These are phyloP conservation scores for Trachurus trachurus DNA, from an alignment of 2,797 vertebrate genomes.

Conservation along the genomic window DNA sequence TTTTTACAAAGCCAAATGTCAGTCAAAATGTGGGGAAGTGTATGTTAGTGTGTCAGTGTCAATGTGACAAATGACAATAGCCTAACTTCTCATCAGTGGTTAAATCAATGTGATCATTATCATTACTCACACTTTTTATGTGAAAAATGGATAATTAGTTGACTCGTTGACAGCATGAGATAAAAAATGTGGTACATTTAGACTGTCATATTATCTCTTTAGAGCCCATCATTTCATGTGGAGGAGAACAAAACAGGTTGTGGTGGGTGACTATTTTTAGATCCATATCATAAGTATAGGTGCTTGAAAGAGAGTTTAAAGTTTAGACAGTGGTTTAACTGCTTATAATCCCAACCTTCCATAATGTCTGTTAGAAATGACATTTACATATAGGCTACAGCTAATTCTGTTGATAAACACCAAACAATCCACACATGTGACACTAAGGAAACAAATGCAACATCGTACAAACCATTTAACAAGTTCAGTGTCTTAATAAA, in stretches of 20 bases:
- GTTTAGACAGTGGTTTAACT: not conserved
- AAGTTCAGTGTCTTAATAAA: not conserved
- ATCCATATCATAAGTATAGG: not conserved
- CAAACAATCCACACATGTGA: not conserved
- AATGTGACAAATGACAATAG: not conserved
- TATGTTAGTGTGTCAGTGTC: not conserved
- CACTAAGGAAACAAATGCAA: not conserved
- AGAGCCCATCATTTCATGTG: too few species aligned
- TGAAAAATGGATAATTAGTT: not conserved
- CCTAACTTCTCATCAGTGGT: not conserved
- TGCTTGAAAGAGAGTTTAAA: not conserved
- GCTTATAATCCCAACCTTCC: not conserved
- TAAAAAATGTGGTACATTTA: too few species aligned
- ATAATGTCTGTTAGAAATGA: not conserved
- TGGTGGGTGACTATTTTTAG: too few species aligned
- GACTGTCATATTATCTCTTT: too few species aligned
- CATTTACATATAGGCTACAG: not conserved
- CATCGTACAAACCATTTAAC: not conserved
- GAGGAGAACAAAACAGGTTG: too few species aligned
- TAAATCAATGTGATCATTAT: not conserved
- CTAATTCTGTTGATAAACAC: not conserved
- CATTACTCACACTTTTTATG: not conserved
- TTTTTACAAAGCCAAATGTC: not conserved
- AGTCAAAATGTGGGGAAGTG: not conserved
- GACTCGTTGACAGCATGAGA: not conserved